Evolutionary conservation across 1,140 invertebrate genomes (phyloP), one percentile per base, ranked within the genome.

Genomic region (Drosophila guanche): DNA sequence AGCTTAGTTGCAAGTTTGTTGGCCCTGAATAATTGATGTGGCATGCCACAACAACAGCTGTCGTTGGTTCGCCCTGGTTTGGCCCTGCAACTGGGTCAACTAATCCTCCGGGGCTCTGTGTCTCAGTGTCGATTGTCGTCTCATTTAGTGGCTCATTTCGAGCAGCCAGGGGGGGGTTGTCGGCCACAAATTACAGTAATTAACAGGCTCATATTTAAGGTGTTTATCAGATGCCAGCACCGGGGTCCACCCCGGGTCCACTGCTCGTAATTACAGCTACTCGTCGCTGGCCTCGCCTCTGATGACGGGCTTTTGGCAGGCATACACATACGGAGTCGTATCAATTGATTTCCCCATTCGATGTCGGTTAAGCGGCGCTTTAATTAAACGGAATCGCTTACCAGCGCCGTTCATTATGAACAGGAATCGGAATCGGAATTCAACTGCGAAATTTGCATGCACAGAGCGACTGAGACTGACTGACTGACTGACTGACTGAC

Each of bases 11-110:
- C 62, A 55, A 71, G 76, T 76, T 73, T 78, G 68, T 73, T 78
- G 75, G 61, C 65, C 62, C 72, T 86, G 69, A 86, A 81, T 88
- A 75, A 86, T 85, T 86, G 63, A 85, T 72, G 76, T 61, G 57
- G 52, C 75, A 67, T 75, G 70, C 46, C 69, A 46, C 76, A 68
- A 41, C 29, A 70, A 71, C 69, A 72, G 66, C 69, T 58, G 55
- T 59, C 67, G 40, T 54, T 54, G 65, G 65, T 41, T 27, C 10
- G 33, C 33, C 33, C 33, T 46, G 43, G 14, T 46, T 46, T 16
- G 20, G 20, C 8, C 4, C 43, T 65, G 63, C 42, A 86, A 86
- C 75, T 86, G 83, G 83, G 83, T 88, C 83, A 86, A 67, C 83
- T 71, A 69, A 74, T 86, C 81, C 80, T 73, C 72, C 57, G 48